Base-by-base conservation (phyloP, 2,888 invertebrate species). In the Microctonus hyperodae region DNA sequence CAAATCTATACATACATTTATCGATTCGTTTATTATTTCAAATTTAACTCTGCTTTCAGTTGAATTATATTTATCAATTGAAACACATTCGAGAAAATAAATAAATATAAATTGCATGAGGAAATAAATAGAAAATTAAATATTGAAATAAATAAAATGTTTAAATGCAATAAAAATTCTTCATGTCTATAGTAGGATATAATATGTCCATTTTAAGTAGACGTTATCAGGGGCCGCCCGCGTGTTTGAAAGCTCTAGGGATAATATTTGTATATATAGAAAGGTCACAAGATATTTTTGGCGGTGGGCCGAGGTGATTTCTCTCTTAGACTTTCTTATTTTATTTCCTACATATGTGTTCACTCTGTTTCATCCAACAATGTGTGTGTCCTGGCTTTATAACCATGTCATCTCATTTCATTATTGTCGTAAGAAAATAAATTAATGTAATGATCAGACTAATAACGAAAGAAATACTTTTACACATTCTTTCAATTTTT, bases 241-340 rank as follows among this genome's bases (percentile, higher is more conserved):
- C 31, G 53, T 31, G 44, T 44, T 48, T 22, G 44, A 61, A 59
- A 55, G 44, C 37, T 35, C 58, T 48, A 31, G 50, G 33, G 48
- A 35, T 28, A 40, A 10, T 23, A 23, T 23, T 20, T 6, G 22
- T 44, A 28, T 28, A 48, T 35, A 57, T 65, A 51, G 65, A 73
- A 73, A 73, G 72, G 72, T 73, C 72, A 71, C 66, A 66, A 64
- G 64, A 67, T 71, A 73, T 73, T 73, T 71, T 70, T 68, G 70
- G 69, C 65, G 44, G 28, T n/a, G 57, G 33, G 57, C 62, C 62
- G 22, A 37, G 16, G 20, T 16, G 28, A 57, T 57, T 48, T 56
- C 31, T 66, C 33, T 60, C 7, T 28, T 7, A 7, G 7, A 28
- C 5, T 28, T 16, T 60, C 31, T 40, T 11, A n/a, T 50, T 22